Evolutionary conservation across 2,797 vertebrate species (phyloP).

Genomic region (Melanotaenia trifasciata): DNA sequence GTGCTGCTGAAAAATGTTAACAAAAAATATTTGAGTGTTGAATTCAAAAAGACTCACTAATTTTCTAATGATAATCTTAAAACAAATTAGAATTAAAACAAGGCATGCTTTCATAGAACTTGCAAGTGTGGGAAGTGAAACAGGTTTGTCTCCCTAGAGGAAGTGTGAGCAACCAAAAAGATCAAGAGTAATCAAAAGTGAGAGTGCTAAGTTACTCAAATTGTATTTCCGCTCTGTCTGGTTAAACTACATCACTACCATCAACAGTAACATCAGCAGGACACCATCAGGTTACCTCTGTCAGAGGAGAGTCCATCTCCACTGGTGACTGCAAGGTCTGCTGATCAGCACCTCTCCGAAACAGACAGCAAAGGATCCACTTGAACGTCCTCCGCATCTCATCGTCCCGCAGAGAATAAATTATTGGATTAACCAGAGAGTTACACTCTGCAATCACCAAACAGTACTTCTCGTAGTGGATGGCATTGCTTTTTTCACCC

Average conservation of each 20-base stretch:
- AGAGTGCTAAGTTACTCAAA: background rate
- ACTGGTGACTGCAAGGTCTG: conserved; percentile 37
- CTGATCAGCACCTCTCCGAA: conserved; percentile 40
- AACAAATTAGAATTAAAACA: background rate
- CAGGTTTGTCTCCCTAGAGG: background rate
- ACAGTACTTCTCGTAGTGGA: conserved; percentile 91
- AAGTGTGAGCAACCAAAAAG: background rate
- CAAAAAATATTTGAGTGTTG: background rate
- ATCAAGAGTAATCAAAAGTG: too few species aligned
- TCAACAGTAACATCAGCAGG: background rate
- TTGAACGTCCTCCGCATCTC: conserved; percentile 93
- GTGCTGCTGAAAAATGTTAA: conserved; percentile 45
- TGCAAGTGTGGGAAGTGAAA: background rate
- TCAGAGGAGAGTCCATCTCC: conserved; percentile 56
- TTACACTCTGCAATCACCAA: conserved; percentile 92
- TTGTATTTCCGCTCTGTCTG: background rate
- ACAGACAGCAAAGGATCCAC: conserved; percentile 86
- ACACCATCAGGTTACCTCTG: conserved; percentile 55
- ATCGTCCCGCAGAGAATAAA: conserved; percentile 89
- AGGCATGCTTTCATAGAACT: background rate
- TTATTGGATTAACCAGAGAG: conserved; percentile 91
- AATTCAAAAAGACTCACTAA: background rate
- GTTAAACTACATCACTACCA: background rate
- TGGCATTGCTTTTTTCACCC: conserved; percentile 83
- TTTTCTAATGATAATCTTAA: background rate